Percentiles rank a stretch among this genome's conserved stretches.
These are phyloP conservation scores for Hormiphora californensis DNA, from an alignment of 37 sponge, comb jelly and placozoan genomes.

Conservation along the genomic window DNA sequence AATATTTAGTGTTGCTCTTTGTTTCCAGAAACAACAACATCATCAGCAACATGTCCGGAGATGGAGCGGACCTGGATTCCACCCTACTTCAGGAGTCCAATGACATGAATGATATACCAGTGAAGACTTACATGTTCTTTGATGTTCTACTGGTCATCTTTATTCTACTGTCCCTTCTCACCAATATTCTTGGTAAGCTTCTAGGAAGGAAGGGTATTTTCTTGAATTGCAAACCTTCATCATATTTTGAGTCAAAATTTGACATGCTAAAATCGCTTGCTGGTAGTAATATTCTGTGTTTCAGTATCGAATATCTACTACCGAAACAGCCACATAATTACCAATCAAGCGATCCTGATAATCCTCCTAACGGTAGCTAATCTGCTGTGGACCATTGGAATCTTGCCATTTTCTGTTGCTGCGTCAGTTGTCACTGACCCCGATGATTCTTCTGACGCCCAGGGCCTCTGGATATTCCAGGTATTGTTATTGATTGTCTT, in stretches of 20 bases:
- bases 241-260: too few species aligned
- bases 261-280: too few species aligned
- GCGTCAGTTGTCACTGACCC: conserved; percentile 10
- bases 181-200: conserved; percentile 26
- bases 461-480: conserved; percentile 55
- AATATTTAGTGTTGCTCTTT: too few species aligned
- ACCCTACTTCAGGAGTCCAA: conserved; percentile 1
- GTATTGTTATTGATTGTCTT: too few species aligned
- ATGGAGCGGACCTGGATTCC: too few species aligned
- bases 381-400: conserved; percentile 48
- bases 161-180: conserved; percentile 14
- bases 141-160: conserved; percentile 6
- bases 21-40: too few species aligned
- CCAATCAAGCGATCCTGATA: conserved; percentile 2
- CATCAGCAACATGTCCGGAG: too few species aligned
- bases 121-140: conserved; percentile 17
- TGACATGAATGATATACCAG: conserved; percentile 50
- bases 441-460: conserved; percentile 6
- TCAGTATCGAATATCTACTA: conserved; percentile 33
- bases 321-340: conserved; percentile 28
- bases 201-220: too few species aligned
- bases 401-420: conserved; percentile 42
- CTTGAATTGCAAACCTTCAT: too few species aligned
- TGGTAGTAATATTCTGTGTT: too few species aligned
- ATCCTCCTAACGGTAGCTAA: neutral